Conservation (phyloP, 2,888 invertebrate genomes). For the Anagyrus pseudococci region DNA sequence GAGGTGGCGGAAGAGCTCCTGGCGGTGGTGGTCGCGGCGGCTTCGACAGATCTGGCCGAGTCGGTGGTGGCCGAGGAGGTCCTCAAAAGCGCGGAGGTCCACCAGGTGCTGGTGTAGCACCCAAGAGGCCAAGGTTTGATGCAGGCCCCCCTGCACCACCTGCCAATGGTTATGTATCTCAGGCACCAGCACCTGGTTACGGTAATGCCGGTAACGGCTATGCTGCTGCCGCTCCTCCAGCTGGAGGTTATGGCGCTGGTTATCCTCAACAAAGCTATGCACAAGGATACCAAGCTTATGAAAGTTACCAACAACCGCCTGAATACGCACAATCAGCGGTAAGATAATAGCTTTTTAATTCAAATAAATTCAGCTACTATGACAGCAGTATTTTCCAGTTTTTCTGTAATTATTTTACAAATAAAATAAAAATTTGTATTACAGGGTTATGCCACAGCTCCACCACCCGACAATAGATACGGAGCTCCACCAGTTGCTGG, state of each 20-base stretch:
- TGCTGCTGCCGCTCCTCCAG: constrained; percentile 35
- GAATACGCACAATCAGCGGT: constrained; percentile 58
- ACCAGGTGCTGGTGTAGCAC: constrained; percentile 66
- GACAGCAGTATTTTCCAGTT: not conserved
- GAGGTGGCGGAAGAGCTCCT: constrained; percentile 30
- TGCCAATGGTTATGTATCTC: constrained; percentile 56
- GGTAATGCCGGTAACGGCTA: constrained; percentile 36
- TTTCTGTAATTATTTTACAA: not conserved
- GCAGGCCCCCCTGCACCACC: constrained; percentile 53
- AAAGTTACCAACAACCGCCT: constrained; percentile 58
- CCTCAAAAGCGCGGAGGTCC: constrained; percentile 62
- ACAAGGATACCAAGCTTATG: constrained; percentile 58
- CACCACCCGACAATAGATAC: constrained; percentile 57
- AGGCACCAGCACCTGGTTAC: constrained; percentile 46
- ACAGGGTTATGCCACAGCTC: constrained; percentile 56
- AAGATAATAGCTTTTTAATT: constrained; percentile 37
- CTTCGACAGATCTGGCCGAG: constrained; percentile 64
- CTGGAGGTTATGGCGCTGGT: constrained; percentile 51
- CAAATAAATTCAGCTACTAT: not conserved
- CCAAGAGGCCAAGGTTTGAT: constrained; percentile 64
- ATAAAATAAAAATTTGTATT: constrained; percentile 6
- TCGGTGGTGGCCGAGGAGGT: constrained; percentile 60
- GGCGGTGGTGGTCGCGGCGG: constrained; percentile 48
- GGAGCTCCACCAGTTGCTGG: constrained; percentile 55
- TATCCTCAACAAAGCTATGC: constrained; percentile 56